These are phyloP conservation scores for Aix galericulata DNA, from an alignment of 2,113 vertebrate species.

Conservation along the genomic window DNA sequence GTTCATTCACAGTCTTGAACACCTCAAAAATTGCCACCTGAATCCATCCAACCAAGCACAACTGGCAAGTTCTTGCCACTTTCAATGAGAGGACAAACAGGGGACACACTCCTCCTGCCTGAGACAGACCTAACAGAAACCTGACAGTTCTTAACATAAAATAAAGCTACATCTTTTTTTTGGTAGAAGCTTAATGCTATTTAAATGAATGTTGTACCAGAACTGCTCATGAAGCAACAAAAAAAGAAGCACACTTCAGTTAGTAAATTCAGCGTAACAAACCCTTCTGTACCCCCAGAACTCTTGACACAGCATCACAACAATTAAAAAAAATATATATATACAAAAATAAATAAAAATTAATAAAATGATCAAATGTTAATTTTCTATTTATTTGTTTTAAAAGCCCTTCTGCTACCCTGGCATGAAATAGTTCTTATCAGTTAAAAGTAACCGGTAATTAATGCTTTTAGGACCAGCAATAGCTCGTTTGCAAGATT, in stretches of 20 bases:
- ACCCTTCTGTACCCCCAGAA: accelerated
- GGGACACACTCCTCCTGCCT: neutral
- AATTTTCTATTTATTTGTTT: too few species aligned
- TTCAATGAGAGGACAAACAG: neutral
- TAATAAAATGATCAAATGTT: too few species aligned
- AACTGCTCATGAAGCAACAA: neutral
- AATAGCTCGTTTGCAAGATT: neutral
- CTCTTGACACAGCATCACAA: neutral
- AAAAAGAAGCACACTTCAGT: neutral
- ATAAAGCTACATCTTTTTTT: neutral
- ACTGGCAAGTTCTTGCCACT: neutral
- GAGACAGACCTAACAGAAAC: neutral
- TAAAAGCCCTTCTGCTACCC: neutral
- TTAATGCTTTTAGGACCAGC: neutral
- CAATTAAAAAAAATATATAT: neutral
- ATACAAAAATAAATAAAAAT: neutral
- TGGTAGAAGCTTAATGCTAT: neutral
- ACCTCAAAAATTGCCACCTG: neutral
- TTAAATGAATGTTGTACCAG: neutral
- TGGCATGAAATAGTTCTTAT: neutral
- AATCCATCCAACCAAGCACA: neutral
- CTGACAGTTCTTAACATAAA: neutral
- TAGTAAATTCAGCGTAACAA: neutral
- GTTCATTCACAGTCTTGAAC: neutral
- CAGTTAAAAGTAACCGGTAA: neutral